These are phyloP conservation scores for Hirtodrosophila duncani DNA, from an alignment of 2,888 invertebrate species.

Conservation along the genomic window DNA sequence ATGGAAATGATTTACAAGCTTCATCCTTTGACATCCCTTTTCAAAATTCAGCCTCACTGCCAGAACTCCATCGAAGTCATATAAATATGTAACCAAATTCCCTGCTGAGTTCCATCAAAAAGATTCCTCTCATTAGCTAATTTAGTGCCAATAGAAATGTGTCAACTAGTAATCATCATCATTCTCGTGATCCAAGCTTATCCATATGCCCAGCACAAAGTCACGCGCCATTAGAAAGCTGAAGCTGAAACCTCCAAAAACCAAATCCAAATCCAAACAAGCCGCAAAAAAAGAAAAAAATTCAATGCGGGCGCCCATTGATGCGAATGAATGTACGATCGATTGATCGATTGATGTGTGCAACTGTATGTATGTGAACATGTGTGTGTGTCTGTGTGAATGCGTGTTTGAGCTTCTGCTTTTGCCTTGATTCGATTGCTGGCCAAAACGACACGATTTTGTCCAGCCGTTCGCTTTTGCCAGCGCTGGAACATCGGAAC, in stretches of 20 bases:
- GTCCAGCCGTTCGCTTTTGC: conserved; percentile 51
- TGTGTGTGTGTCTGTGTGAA: too few species aligned
- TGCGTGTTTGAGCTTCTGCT: conserved; percentile 47
- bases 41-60: too few species aligned
- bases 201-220: conserved; percentile 50
- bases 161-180: conserved; percentile 36
- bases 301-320: conserved; percentile 55
- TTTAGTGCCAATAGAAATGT: conserved; percentile 54
- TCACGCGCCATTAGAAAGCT: conserved; percentile 69
- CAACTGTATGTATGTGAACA: too few species aligned
- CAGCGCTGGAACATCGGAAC: conserved; percentile 40
- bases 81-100: too few species aligned
- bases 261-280: conserved; percentile 9
- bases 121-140: conserved; percentile 45
- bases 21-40: too few species aligned
- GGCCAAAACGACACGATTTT: conserved; percentile 55
- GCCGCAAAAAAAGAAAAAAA: conserved; percentile 28
- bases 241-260: conserved; percentile 27
- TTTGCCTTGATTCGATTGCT: conserved; percentile 47
- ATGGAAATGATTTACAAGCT: too few species aligned
- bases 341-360: conserved; percentile 28
- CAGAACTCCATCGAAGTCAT: too few species aligned
- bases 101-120: too few species aligned
- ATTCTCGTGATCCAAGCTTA: too few species aligned
- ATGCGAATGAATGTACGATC: neutral